Evolutionary conservation across 2,113 vertebrate species (phyloP), one percentile per base, ranked within the genome.

Genomic region (Sialia sialis): DNA sequence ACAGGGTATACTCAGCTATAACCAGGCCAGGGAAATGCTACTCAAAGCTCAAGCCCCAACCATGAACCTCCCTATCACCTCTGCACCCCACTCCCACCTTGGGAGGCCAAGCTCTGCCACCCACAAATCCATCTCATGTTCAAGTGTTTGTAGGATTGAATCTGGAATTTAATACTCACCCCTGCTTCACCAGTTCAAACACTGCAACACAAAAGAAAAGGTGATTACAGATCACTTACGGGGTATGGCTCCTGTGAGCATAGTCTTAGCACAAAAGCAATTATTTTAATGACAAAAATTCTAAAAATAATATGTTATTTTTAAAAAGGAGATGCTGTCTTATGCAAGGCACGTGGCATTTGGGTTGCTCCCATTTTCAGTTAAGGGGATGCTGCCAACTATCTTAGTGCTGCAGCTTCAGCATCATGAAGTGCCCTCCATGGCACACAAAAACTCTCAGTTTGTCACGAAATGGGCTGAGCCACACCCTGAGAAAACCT

Each of bases 121-220:
- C 54, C 20, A 7, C 36, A 64, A 52, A 52, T 41, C 83, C 5
- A 0, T 3, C 21, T 30, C 29, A 13, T 0, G 1, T 20, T 75
- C 41, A 16, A 2, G 13, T 30, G 29, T 66, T 41, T 29, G 26
- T 4, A 38, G 63, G 44, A 68, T 72, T 73, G 72, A 52, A 56
- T 51, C 30, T 44, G 56, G 34, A 58, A 26, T 32, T 49, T 23
- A 66, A 29, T 79, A 98, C 99, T 99, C 97, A 99, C 99, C 99
- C 99, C 96, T 99, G 98, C 87, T 99, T 99, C 94, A 99, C 99
- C 96, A 99, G 98, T 82, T 99, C 99, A 95, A 99, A 99, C 92
- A 99, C 99, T 99, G 98, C 52, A 97, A 97, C 69, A 87, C 93
- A 97, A 94, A 96, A 90, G 51, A 82, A 58, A 84, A 84, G 48